Base-by-base conservation (phyloP, 2,888 invertebrate species). In the Thereva nobilitata region DNA sequence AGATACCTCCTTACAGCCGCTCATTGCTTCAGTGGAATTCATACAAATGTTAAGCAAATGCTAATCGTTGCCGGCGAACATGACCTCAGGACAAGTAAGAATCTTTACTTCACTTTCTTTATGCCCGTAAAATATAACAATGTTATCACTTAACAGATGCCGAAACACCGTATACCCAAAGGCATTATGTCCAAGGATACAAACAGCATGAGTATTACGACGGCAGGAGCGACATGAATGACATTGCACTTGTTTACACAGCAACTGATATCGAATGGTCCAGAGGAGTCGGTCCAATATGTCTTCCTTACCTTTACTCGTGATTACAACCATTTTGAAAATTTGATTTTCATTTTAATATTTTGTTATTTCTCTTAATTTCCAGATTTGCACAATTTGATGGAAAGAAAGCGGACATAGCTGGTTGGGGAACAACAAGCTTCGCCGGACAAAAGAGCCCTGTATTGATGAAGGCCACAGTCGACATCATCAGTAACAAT, bases 341-440 rank as follows among this genome's bases (percentile, higher is more conserved):
- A 40, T 52, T 35, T 66, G 35, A 12, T 47, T 3, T 38, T 45
- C 37, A 8, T 47, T 49, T 12, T 38, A 8, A 8, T 6, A 8
- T 10, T 41, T 54, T 6, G 1, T 54, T 64, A 37, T 45, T 67
- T 44, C 3, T 23, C 6, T 49, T 40, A 44, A 23, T 5, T 45
- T 49, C 38, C 41, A 64, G 64, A 4, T 66, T 47, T 9, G 50
- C 67, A 23, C 7, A 59, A 40, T 71, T 73, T 66, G 68, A 68
- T 9, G 66, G 67, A 12, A 47, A 49, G 44, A 45, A 61, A 4
- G 67, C 67, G 6, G 71, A 76, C 50, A 75, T 78, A 1, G 75
- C 76, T 12, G 87, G 87, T 47, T 88, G 87, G 87, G 88, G 88
- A 50, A 80, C 82, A 9, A 76, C 78, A 1, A 82, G 82, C 8